Evolutionary conservation across 2,113 vertebrate genomes (phyloP), one percentile per base, ranked within the genome.

Genomic region (Nyctibius bracteatus): DNA sequence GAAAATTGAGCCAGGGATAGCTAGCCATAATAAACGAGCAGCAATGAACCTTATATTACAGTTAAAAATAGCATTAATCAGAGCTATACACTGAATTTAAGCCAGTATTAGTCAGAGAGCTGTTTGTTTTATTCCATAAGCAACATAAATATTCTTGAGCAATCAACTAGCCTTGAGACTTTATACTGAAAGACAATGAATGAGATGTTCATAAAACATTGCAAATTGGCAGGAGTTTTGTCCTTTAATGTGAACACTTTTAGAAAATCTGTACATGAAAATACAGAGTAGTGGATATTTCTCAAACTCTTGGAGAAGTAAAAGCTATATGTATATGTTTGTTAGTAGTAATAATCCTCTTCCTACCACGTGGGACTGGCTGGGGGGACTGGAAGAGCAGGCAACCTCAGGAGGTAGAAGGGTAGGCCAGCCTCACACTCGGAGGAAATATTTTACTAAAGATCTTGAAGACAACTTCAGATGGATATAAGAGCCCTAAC

Each of bases 41-140:
- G 93, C 59, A 98, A 83, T 43, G 96, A 97, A 91, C 71, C 88
- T 96, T 95, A 94, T 66, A 96, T 71, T 93, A 92, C 86, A 84
- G 84, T 94, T 94, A 95, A 97, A 98, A 98, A 96, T 82, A 97
- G 81, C 92, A 97, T 95, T 97, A 96, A 92, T 93, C 93, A 83
- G 95, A 96, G 44, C 59, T 90, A 81, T 92, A 97, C 86, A 94
- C 68, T 95, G 67, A 96, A 96, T 97, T 96, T 96, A 92, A 95
- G 66, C 57, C 46, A 86, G 44, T 87, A 86, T 91, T 79, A 93
- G 67, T 94, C 88, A 97, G 19, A 94, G 62, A 70, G 80, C 28
- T 54, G 65, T 84, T 96, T 79, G 33, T 72, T 96, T 96, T 95
- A 59, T 93, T 86, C 92, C 44, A 3, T 62, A 92, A 93, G 74